phyloP scores from a whole-genome alignment of 2,888 invertebrate species.

The Archips xylosteana region DNA sequence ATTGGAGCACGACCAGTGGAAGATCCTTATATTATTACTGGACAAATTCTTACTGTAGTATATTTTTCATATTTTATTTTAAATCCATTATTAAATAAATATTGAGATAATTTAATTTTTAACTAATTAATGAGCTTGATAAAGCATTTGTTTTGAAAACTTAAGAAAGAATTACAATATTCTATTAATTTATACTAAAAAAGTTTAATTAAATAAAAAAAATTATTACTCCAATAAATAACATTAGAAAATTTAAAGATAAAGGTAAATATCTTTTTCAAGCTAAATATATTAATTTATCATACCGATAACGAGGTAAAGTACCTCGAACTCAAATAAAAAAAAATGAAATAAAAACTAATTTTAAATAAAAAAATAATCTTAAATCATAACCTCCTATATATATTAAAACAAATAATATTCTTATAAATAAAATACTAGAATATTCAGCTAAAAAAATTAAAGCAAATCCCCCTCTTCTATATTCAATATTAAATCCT shows the following conservation, averaged over 20 bases:
- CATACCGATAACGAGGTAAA: constrained; percentile 90
- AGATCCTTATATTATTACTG: constrained; percentile 86
- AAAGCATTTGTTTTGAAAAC: constrained; percentile 90
- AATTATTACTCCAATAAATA: constrained; percentile 84
- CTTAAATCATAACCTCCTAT: constrained; percentile 79
- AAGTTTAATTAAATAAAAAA: constrained; percentile 68
- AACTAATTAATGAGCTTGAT: constrained; percentile 87
- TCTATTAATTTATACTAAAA: constrained; percentile 86
- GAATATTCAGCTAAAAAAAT: constrained; percentile 90
- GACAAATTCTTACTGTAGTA: constrained; percentile 86
- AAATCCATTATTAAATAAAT: constrained; percentile 78
- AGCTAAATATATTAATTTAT: constrained; percentile 89
- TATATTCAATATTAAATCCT: constrained; percentile 92
- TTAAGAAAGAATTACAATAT: constrained; percentile 85
- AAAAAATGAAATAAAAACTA: constrained; percentile 84
- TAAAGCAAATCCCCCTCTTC: constrained; percentile 89
- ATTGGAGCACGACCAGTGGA: constrained; percentile 89
- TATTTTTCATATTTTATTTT: constrained; percentile 86
- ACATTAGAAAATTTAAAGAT: constrained; percentile 87
- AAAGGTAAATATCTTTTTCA: constrained; percentile 88
- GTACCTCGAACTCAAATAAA: constrained; percentile 89
- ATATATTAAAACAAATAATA: constrained; percentile 86
- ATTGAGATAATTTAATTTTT: constrained; percentile 84
- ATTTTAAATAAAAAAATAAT: constrained; percentile 83
- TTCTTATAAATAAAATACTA: constrained; percentile 89